phyloP scores from a whole-genome alignment of 1,140 invertebrate species.

The Pogonomyrmex californicus region DNA sequence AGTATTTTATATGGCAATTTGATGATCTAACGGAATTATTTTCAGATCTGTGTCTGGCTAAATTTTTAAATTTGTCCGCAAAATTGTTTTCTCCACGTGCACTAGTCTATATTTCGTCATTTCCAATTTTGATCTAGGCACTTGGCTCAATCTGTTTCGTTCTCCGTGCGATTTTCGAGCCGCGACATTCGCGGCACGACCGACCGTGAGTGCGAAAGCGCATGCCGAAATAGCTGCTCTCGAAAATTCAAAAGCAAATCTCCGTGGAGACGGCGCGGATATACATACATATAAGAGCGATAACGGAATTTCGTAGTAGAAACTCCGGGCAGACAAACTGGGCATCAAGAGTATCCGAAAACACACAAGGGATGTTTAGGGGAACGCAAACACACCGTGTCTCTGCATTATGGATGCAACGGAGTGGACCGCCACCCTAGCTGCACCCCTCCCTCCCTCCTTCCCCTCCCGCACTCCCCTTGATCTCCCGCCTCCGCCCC shows the following conservation, averaged over 20 bases:
- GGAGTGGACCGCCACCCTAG: conserved; percentile 80
- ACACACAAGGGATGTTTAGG: conserved; percentile 83
- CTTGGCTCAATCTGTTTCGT: not conserved
- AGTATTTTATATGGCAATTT: no score
- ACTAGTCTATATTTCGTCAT: not conserved
- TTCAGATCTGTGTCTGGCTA: no score
- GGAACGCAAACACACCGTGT: conserved; percentile 81
- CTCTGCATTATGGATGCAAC: conserved; percentile 86
- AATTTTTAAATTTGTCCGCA: no score
- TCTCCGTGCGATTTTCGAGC: conserved; percentile 2
- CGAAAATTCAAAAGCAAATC: conserved; percentile 72
- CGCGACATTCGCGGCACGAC: conserved; percentile 36
- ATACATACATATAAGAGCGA: conserved; percentile 44
- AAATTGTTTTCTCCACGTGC: no score
- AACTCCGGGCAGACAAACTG: conserved; percentile 79
- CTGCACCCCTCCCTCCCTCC: conserved; percentile 32
- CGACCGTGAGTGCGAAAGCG: conserved; percentile 5
- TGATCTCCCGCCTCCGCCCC: conserved; percentile 52
- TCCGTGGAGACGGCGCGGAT: conserved; percentile 30
- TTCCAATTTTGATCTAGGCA: not conserved
- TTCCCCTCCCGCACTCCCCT: not conserved
- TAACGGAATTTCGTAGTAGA: conserved; percentile 73
- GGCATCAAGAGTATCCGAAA: conserved; percentile 81
- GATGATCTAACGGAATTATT: no score
- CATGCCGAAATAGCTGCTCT: conserved; percentile 28